Conservation (phyloP, 2,888 invertebrate species). For the Xylocampa areola region DNA sequence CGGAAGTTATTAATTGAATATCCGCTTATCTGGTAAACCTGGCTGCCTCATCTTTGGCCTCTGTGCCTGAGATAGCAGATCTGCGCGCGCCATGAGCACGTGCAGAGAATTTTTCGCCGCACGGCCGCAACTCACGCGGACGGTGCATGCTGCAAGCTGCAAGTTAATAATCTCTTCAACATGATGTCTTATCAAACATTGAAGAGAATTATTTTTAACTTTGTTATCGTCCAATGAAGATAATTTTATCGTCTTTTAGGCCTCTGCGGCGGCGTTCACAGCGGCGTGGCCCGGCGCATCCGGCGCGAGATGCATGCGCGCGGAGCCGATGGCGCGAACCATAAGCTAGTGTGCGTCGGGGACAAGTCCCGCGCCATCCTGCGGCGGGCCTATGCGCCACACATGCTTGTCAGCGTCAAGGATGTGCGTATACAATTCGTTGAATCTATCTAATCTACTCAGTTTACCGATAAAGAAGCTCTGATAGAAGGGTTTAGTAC, state of each 20-base stretch:
- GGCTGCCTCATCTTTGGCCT: neutral
- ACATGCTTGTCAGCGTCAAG: constrained; percentile 91
- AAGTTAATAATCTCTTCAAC: too few relatives aligned
- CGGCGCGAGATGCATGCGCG: constrained; percentile 81
- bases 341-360: constrained; percentile 92
- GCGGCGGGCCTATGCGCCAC: constrained; percentile 77
- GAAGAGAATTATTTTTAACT: too few relatives aligned
- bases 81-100: neutral
- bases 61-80: neutral
- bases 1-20: neutral
- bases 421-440: constrained; percentile 72
- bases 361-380: constrained; percentile 92
- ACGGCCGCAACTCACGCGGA: neutral
- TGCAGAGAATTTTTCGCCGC: neutral
- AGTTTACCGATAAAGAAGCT: too few relatives aligned
- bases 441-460: too few relatives aligned
- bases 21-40: neutral
- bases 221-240: too few relatives aligned
- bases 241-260: constrained; percentile 78
- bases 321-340: constrained; percentile 67
- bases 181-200: too few relatives aligned
- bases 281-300: constrained; percentile 91
- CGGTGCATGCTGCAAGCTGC: neutral
- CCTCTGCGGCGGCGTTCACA: constrained; percentile 94
- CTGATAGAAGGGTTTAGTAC: too few relatives aligned